These are phyloP conservation scores for Yponomeuta cagnagella DNA, from an alignment of 2,888 invertebrate species.

Conservation along the genomic window DNA sequence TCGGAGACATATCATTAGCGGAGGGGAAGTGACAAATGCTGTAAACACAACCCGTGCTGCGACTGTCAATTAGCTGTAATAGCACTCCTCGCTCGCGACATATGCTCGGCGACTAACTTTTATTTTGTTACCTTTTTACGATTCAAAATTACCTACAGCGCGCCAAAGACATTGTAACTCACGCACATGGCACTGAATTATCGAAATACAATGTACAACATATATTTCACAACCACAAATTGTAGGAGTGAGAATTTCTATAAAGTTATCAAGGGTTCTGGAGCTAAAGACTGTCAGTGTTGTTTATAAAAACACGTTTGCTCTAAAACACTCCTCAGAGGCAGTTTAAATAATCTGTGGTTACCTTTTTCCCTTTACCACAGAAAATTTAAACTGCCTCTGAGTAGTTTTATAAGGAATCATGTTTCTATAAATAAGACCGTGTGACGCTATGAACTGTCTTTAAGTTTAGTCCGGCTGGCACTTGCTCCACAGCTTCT, in stretches of 20 bases:
- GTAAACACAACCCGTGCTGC: slow-evolving; percentile 53
- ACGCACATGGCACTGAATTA: slow-evolving; percentile 13
- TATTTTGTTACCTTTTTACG: slow-evolving; percentile 61
- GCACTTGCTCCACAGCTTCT: not conserved
- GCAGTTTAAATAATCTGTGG: no score
- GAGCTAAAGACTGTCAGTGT: no score
- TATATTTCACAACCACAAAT: not conserved
- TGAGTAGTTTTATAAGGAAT: no score
- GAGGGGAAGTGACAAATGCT: slow-evolving; percentile 66
- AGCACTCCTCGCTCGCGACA: slow-evolving; percentile 47
- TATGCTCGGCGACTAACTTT: slow-evolving; percentile 56
- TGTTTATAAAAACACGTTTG: no score
- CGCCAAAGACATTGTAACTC: slow-evolving; percentile 18
- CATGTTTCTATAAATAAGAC: no score
- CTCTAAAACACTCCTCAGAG: no score
- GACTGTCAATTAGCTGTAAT: slow-evolving; percentile 66
- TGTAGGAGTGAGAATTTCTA: not conserved
- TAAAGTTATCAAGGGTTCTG: not conserved
- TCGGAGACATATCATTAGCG: slow-evolving; percentile 46
- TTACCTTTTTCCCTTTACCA: no score
- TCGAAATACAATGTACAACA: slow-evolving; percentile 15
- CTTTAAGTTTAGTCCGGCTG: no score
- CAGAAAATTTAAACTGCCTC: no score
- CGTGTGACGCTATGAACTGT: no score
- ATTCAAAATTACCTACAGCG: slow-evolving; percentile 49